phyloP scores from a whole-genome alignment of 1,140 invertebrate species.

The Hydropsyche tenuis region DNA sequence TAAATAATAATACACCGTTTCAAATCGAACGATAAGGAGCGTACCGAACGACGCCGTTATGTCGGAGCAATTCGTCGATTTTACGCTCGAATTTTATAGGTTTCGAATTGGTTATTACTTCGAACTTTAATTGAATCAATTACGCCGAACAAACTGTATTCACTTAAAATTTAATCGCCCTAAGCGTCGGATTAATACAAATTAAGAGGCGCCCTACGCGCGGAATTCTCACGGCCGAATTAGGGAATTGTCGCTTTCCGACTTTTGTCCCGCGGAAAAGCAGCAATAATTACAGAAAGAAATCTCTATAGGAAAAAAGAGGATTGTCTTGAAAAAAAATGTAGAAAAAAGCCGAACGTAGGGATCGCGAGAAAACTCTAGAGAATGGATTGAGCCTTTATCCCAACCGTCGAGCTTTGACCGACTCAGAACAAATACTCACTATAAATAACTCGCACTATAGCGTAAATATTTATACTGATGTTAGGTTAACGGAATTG shows the following conservation, averaged over 20 bases:
- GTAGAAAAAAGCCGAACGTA: not conserved
- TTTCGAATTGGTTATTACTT: too few relatives aligned
- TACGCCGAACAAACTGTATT: not conserved
- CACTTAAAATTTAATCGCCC: not conserved
- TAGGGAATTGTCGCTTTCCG: not conserved
- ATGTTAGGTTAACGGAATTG: not conserved
- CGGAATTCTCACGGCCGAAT: not conserved
- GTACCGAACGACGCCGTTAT: too few relatives aligned
- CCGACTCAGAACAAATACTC: slow-evolving; percentile 14
- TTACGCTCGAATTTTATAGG: too few relatives aligned
- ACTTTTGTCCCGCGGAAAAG: not conserved
- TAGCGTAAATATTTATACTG: slow-evolving; percentile 4
- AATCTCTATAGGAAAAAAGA: too few relatives aligned
- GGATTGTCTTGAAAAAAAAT: not conserved
- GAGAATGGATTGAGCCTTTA: not conserved
- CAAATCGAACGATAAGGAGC: too few relatives aligned
- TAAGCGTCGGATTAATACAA: slow-evolving; percentile 2
- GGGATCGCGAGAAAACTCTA: not conserved
- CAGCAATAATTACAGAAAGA: not conserved
- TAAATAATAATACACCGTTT: too few relatives aligned
- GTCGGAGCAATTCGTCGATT: too few relatives aligned
- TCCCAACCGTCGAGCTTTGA: slow-evolving; percentile 15
- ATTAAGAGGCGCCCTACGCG: not conserved
- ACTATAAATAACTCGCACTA: not conserved
- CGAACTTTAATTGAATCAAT: not conserved